Base-by-base conservation (phyloP, 2,888 invertebrate species). In the Stegophylla sp. region DNA sequence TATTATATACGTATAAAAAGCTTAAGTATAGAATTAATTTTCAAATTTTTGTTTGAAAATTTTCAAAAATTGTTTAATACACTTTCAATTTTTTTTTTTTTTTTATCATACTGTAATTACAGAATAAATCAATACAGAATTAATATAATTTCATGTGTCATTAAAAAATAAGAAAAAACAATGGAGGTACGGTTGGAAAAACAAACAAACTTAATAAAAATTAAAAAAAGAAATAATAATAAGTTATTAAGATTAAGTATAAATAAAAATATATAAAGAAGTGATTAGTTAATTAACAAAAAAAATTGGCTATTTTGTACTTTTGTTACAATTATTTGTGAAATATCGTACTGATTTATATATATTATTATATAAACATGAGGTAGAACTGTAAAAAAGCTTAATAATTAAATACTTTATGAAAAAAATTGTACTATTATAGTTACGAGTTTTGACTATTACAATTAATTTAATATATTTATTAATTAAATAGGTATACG, bases 251-350 rank as follows among this genome's bases (percentile, higher is more conserved):
- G 69, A 69, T 79, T 79, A 79, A 69, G 43, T 59, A 63, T 45
- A 79, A 79, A 69, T 48, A 79, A 75, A 74, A 75, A 75, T 75
- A 66, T 43, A 76, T 76, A 76, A 66, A 76, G 64, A 79, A 17
- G 61, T 63, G 59, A 79, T 61, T 79, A 79, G 69, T 79, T 79
- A 79, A 79, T 79, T 79, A 79, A 79, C 79, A 79, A 79, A 79
- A 79, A 79, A 79, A 79, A 79, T 79, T 79, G 79, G 79, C 79
- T 79, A 79, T 79, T 79, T 79, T 79, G 79, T 79, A 79, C 79
- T 79, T 79, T 71, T 79, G 79, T 79, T 79, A 79, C 79, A 71
- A 79, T 28, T 79, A 79, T 79, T 79, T 79, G 79, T 79, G 79
- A 79, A 71, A 67, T 79, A 79, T 69, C 79, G 48, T 79, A 79